Conservation (phyloP, 35 echinoderm and acorn worm genomes). For the Anneissia japonica region DNA sequence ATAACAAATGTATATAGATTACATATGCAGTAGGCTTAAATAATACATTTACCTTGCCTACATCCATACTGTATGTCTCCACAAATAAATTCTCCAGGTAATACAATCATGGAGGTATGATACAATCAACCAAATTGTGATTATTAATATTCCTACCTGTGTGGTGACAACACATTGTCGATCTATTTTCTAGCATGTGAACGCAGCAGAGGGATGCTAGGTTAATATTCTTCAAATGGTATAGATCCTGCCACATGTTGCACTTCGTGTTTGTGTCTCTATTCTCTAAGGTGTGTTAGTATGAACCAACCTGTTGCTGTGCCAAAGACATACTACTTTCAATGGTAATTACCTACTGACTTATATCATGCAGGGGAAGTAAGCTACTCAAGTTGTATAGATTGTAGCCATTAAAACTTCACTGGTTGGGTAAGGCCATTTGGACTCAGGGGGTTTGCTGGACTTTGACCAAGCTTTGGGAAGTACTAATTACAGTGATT, state of each 20-base stretch:
- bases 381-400: not conserved
- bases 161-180: not conserved
- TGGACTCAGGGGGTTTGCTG: not conserved
- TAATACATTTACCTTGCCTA: too few relatives aligned
- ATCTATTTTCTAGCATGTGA: not conserved
- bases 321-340: not conserved
- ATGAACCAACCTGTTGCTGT: too few relatives aligned
- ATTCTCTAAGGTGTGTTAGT: not conserved
- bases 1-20: too few relatives aligned
- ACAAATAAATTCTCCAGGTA: too few relatives aligned
- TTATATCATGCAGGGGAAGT: not conserved
- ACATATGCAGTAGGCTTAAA: too few relatives aligned
- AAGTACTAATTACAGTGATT: not conserved
- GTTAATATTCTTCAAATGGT: not conserved
- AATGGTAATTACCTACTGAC: not conserved
- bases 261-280: not conserved
- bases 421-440: not conserved
- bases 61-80: too few relatives aligned
- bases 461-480: not conserved
- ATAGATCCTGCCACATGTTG: not conserved
- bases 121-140: not conserved
- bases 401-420: not conserved
- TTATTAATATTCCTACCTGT: not conserved
- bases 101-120: not conserved
- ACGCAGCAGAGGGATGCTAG: not conserved